These are phyloP conservation scores for Siniperca knerii DNA, from an alignment of 2,113 vertebrate genomes.

Conservation along the genomic window DNA sequence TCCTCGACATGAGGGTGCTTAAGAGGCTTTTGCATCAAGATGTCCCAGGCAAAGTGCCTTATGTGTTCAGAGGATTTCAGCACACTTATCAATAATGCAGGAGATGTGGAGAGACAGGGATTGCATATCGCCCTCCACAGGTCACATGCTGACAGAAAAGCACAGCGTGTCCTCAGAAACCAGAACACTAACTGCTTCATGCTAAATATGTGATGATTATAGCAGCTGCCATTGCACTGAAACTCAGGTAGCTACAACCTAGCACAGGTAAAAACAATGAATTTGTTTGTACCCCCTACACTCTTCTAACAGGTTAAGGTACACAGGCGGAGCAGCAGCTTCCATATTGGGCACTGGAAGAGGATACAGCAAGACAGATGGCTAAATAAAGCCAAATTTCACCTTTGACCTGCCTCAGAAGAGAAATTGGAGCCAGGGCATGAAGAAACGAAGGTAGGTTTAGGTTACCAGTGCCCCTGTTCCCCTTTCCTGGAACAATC, in stretches of 20 bases:
- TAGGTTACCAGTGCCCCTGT: conserved; percentile 70
- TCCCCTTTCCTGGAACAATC: conserved; percentile 80
- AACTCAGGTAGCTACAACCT: not conserved
- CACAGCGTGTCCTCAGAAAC: conserved; percentile 73
- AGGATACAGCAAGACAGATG: conserved; percentile 69
- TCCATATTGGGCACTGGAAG: conserved; percentile 71
- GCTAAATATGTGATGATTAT: conserved; percentile 46
- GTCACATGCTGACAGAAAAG: conserved; percentile 77
- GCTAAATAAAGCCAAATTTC: conserved; percentile 82
- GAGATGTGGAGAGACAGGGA: conserved; percentile 68
- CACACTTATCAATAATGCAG: conserved; percentile 82
- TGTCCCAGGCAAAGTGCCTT: conserved; percentile 60
- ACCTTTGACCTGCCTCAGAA: conserved; percentile 77
- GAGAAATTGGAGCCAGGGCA: conserved; percentile 73
- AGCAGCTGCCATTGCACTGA: not conserved
- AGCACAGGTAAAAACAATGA: conserved; percentile 41
- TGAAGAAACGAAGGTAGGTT: conserved; percentile 66
- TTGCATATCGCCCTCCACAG: conserved; percentile 71
- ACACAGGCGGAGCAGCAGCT: conserved; percentile 34
- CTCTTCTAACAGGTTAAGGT: conserved; percentile 53
- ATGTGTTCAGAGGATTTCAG: conserved; percentile 68
- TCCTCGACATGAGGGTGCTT: conserved; percentile 58
- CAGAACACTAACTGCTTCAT: conserved; percentile 38
- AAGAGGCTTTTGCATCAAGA: conserved; percentile 67
- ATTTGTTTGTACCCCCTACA: conserved; percentile 4